phyloP scores from a whole-genome alignment of 1,140 invertebrate genomes.

The Himalopsyche phryganea region DNA sequence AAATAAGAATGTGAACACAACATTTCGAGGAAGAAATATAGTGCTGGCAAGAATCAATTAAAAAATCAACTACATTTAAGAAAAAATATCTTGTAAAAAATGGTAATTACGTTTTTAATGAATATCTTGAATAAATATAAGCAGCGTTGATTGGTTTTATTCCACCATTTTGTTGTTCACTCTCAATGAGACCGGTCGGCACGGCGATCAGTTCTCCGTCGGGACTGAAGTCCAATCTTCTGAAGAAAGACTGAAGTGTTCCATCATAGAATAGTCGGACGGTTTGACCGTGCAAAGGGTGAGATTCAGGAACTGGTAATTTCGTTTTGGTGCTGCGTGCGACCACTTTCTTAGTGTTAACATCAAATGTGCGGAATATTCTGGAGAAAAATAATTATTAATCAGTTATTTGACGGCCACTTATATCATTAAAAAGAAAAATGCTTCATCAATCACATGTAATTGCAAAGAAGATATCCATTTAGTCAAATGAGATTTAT shows the following conservation, averaged over 20 bases:
- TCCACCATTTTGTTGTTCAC: conserved; percentile 53
- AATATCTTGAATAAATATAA: conserved; percentile 75
- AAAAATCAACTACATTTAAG: no score
- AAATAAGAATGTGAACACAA: no score
- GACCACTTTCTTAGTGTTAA: conserved; percentile 66
- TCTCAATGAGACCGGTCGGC: conserved; percentile 75
- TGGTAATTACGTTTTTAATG: conserved; percentile 65
- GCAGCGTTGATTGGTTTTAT: conserved; percentile 68
- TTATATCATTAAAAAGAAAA: no score
- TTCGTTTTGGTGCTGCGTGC: conserved; percentile 67
- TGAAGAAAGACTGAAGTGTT: conserved; percentile 89
- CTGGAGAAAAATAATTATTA: conserved; percentile 51
- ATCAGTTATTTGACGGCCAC: no score
- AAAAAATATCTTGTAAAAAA: no score
- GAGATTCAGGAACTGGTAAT: conserved; percentile 59
- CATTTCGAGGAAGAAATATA: no score
- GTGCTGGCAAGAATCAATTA: no score
- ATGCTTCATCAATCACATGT: no score
- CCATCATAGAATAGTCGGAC: conserved; percentile 88
- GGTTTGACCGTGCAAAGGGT: conserved; percentile 59
- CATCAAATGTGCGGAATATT: conserved; percentile 70
- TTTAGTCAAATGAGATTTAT: no score
- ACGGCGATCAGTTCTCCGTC: conserved; percentile 85
- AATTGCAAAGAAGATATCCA: no score
- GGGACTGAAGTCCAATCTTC: conserved; percentile 82